phyloP scores from a whole-genome alignment of 1,140 invertebrate genomes.

The Hycleus cichorii region DNA sequence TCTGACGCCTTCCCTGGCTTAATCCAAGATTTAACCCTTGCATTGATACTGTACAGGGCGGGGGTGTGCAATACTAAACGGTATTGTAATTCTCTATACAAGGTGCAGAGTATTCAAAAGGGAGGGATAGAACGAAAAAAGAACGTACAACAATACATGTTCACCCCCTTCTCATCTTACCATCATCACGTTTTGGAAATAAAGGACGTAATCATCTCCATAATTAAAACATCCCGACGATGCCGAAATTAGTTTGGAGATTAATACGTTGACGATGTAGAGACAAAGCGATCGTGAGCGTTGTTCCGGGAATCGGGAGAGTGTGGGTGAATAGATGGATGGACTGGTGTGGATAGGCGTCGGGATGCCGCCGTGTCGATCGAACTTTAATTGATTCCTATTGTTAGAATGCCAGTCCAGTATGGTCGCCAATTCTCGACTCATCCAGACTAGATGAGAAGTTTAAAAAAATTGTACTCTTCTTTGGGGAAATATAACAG shows the following conservation, averaged over 20 bases:
- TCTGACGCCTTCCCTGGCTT: slow-evolving; percentile 11
- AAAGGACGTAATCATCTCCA: slow-evolving; percentile 9
- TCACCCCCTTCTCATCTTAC: slow-evolving; percentile 1
- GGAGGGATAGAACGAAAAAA: too few species aligned
- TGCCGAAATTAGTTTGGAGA: slow-evolving; percentile 12
- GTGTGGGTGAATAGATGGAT: slow-evolving; percentile 4
- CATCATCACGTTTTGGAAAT: not conserved
- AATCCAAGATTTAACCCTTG: slow-evolving; percentile 15
- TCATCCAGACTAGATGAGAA: too few species aligned
- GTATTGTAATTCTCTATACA: slow-evolving; percentile 11
- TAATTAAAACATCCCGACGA: slow-evolving; percentile 9
- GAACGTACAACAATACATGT: slow-evolving; percentile 2
- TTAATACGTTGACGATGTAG: not conserved
- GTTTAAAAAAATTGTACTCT: too few species aligned
- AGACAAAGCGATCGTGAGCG: too few species aligned
- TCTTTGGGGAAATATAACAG: too few species aligned
- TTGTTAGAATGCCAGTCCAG: too few species aligned
- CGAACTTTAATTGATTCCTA: slow-evolving; percentile 14
- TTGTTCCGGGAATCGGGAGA: not conserved
- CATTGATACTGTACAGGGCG: not conserved
- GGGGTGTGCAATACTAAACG: slow-evolving; percentile 5
- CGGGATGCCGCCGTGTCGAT: not conserved
- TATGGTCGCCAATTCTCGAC: too few species aligned
- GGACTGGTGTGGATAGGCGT: slow-evolving; percentile 1
- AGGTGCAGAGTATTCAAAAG: not conserved